A percentile compares a stretch with the other conserved stretches of the same genome.
Evolutionary conservation across 2,113 vertebrate genomes (phyloP).

Genomic region (Platysternon megacephalum): DNA sequence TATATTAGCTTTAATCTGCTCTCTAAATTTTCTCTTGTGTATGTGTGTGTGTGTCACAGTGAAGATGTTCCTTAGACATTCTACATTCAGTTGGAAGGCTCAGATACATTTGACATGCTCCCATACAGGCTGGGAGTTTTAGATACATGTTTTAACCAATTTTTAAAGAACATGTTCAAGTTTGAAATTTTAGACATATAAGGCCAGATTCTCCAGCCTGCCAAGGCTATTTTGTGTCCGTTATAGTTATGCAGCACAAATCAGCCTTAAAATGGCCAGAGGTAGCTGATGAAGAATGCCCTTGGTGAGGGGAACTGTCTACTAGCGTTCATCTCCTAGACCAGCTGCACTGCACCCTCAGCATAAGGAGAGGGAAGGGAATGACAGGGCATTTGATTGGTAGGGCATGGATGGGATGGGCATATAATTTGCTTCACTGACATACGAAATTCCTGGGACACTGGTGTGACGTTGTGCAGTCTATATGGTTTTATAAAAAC

Average conservation of each 20-base stretch:
- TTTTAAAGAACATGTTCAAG: neutral
- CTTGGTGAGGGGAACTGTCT: neutral
- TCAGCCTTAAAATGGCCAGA: neutral
- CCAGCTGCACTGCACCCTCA: neutral
- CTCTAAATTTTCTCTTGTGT: neutral
- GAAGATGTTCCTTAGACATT: neutral
- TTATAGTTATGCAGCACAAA: neutral
- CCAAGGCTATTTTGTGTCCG: neutral
- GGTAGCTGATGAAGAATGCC: neutral
- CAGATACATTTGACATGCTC: neutral
- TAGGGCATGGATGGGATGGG: accelerated
- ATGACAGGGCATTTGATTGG: neutral
- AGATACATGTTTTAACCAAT: neutral
- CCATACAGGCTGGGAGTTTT: neutral
- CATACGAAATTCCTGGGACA: neutral
- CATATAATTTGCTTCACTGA: neutral
- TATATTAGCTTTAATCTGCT: neutral
- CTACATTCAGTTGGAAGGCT: neutral
- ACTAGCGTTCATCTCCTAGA: neutral
- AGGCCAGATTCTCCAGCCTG: neutral
- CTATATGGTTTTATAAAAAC: no score
- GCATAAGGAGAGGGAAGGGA: neutral
- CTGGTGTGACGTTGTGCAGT: no score
- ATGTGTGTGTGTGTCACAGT: neutral
- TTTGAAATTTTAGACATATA: neutral